Percentiles rank a stretch among this genome's conserved stretches.
These are phyloP conservation scores for Lagopus muta DNA, from an alignment of 2,113 vertebrate genomes.

Conservation along the genomic window DNA sequence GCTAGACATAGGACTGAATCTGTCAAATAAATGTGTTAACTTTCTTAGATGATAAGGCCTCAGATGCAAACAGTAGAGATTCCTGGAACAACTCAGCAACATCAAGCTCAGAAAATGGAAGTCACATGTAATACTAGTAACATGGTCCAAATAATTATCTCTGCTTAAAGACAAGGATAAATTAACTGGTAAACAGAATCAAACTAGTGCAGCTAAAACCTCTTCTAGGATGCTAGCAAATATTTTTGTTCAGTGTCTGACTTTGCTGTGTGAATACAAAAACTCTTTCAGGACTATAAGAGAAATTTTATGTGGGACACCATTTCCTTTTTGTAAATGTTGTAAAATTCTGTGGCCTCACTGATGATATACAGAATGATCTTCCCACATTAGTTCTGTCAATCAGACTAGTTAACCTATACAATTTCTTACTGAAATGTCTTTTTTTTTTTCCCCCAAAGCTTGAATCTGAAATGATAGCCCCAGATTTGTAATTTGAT, in stretches of 20 bases:
- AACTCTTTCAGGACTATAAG: neutral
- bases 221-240: neutral
- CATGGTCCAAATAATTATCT: neutral
- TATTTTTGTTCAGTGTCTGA: neutral
- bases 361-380: neutral
- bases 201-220: neutral
- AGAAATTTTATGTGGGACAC: neutral
- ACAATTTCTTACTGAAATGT: neutral
- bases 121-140: neutral
- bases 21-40: neutral
- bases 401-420: neutral
- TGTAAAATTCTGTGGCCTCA: neutral
- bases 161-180: neutral
- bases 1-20: neutral
- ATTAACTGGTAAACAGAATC: slow-evolving; percentile 15
- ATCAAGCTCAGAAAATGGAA: neutral
- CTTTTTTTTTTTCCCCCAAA: neutral
- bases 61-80: neutral
- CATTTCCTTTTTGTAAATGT: neutral
- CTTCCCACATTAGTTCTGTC: neutral
- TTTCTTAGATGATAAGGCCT: neutral
- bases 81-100: neutral
- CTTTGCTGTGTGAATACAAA: neutral
- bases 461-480: neutral
- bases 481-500: neutral